Evolutionary conservation across 2,797 vertebrate genomes (phyloP).

Genomic region (Morelia viridis): DNA sequence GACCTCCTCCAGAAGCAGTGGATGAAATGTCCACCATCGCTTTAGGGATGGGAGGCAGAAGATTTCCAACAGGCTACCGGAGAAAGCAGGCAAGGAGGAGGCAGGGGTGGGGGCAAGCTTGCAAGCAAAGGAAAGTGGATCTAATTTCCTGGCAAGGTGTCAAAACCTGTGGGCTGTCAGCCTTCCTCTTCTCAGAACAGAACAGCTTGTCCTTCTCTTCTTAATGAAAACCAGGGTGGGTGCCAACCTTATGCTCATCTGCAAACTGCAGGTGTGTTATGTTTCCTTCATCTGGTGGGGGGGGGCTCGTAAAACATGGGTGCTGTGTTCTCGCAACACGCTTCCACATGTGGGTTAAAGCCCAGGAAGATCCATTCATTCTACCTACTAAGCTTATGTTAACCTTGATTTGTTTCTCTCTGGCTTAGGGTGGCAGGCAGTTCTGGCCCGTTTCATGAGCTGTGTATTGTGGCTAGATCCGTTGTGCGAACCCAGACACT

Average conservation of each 20-base stretch:
- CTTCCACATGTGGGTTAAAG: too few relatives aligned
- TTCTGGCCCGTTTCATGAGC: too few relatives aligned
- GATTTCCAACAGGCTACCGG: neutral
- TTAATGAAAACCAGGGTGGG: constrained; percentile 11
- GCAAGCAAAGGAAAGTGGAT: accelerated
- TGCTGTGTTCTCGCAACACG: too few relatives aligned
- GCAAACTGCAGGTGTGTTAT: neutral
- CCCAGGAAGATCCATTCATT: too few relatives aligned
- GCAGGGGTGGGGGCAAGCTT: neutral
- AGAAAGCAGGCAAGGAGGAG: neutral
- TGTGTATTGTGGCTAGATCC: too few relatives aligned
- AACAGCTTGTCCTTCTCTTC: constrained; percentile 28
- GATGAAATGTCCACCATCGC: too few relatives aligned
- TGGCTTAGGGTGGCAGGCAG: too few relatives aligned
- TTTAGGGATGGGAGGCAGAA: neutral
- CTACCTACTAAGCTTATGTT: too few relatives aligned
- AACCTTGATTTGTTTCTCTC: too few relatives aligned
- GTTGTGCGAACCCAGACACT: too few relatives aligned
- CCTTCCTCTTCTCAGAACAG: neutral
- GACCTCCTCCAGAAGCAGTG: neutral
- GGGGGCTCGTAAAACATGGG: too few relatives aligned
- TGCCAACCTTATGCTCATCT: neutral
- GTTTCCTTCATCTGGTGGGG: neutral
- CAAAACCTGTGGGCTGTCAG: neutral
- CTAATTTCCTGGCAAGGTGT: neutral